Percentiles rank a stretch among this genome's conserved stretches.
Conservation (phyloP, 1,140 invertebrate species). For the Cydia splendana region DNA sequence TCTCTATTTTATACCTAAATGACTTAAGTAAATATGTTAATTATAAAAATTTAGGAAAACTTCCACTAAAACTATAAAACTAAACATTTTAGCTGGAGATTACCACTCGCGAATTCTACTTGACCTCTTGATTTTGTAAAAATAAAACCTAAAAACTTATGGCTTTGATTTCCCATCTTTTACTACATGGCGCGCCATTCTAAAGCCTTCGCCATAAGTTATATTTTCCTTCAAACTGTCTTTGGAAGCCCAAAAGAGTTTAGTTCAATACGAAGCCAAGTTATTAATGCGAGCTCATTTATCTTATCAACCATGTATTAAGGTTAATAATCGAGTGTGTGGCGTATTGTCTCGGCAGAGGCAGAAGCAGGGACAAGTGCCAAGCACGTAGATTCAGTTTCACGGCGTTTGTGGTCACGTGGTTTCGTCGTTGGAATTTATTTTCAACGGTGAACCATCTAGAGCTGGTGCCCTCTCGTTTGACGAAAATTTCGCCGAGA, state of each 20-base stretch:
- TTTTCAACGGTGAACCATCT: conserved; percentile 15
- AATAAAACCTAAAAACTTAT: neutral
- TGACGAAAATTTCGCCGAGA: neutral
- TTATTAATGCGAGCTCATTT: neutral
- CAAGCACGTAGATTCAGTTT: conserved; percentile 32
- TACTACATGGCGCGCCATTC: neutral
- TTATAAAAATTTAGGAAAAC: neutral
- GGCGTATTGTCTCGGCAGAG: neutral
- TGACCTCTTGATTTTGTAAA: conserved; percentile 1
- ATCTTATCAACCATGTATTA: neutral
- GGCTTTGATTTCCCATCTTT: neutral
- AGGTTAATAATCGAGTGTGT: neutral
- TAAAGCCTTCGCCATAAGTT: neutral
- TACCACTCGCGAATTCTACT: neutral
- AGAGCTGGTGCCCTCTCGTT: neutral
- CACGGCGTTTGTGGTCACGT: conserved; percentile 27
- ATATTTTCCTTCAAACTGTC: neutral
- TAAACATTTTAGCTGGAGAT: neutral
- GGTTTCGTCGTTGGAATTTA: conserved; percentile 19
- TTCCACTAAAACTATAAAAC: neutral
- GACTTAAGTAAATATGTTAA: too few species aligned
- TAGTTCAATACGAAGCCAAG: neutral
- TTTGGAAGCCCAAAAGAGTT: neutral
- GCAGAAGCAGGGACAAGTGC: conserved; percentile 18
- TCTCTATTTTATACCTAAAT: too few species aligned